phyloP scores from a whole-genome alignment of 2,888 invertebrate genomes.

The Clitarchus hookeri region DNA sequence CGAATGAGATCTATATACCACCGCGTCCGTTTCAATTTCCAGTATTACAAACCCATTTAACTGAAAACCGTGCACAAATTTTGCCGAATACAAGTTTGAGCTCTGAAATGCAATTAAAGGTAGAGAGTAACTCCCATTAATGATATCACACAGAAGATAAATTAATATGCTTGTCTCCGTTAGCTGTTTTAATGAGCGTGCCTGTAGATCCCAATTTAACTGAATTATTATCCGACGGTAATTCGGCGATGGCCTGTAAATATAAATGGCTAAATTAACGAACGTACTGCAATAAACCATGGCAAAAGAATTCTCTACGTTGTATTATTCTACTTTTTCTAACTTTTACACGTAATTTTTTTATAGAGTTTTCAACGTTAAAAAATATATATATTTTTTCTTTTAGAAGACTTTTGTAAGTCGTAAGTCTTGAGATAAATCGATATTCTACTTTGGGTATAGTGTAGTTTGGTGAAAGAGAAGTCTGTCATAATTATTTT shows the following conservation, averaged over 20 bases:
- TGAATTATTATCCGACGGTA: background rate
- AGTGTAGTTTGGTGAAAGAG: too few species aligned
- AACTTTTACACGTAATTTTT: too few species aligned
- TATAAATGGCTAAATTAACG: background rate
- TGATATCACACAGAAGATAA: background rate
- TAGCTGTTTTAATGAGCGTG: background rate
- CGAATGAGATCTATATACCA: background rate
- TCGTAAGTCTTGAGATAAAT: too few species aligned
- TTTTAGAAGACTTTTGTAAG: too few species aligned
- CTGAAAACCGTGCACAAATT: background rate
- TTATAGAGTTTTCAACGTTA: too few species aligned
- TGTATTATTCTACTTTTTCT: too few species aligned
- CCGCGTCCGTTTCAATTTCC: background rate
- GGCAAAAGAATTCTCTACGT: too few species aligned
- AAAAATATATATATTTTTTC: too few species aligned
- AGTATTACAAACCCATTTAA: background rate
- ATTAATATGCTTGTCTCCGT: background rate
- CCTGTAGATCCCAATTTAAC: background rate
- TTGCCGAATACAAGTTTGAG: background rate
- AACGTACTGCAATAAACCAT: too few species aligned
- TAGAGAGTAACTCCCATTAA: background rate
- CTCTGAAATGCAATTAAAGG: background rate
- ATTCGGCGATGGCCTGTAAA: background rate
- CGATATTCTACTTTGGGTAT: too few species aligned
- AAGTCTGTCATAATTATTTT: too few species aligned